Conservation (phyloP, 2,113 vertebrate species). For the Copsychus sechellarum region DNA sequence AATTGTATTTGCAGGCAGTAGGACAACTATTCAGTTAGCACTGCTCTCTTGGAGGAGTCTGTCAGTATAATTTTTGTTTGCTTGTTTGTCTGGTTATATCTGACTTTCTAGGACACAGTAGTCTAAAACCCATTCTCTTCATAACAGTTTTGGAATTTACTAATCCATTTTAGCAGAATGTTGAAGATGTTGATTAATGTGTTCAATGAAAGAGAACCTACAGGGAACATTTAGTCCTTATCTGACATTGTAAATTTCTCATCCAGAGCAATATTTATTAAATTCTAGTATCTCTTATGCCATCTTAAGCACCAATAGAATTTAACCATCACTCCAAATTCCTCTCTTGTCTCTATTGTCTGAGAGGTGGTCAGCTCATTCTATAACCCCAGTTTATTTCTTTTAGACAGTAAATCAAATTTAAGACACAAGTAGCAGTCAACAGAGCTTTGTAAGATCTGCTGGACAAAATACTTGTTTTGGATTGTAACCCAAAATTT, state of each 20-base stretch:
- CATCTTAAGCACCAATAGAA: not conserved
- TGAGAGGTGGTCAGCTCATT: not conserved
- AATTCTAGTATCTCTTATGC: not conserved
- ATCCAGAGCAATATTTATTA: not conserved
- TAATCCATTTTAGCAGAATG: not conserved
- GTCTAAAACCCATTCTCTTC: not conserved
- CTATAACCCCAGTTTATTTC: not conserved
- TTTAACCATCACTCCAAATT: not conserved
- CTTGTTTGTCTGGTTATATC: not conserved
- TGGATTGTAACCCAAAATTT: not conserved
- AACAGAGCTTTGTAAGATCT: not conserved
- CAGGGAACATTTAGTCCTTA: not conserved
- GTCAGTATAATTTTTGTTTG: not conserved
- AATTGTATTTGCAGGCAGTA: not conserved
- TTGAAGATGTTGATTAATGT: not conserved
- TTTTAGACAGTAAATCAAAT: not conserved
- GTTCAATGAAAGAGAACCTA: not conserved
- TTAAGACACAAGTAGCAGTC: not conserved
- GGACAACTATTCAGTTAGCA: not conserved
- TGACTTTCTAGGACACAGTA: not conserved
- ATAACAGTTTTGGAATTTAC: not conserved
- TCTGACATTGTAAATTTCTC: not conserved
- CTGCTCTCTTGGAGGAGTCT: not conserved
- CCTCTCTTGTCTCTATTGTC: not conserved
- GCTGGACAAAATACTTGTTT: not conserved